Percentiles rank a stretch among this genome's conserved stretches.
These are phyloP conservation scores for Oreotrochilus melanogaster DNA, from an alignment of 2,113 vertebrate genomes.

Conservation along the genomic window DNA sequence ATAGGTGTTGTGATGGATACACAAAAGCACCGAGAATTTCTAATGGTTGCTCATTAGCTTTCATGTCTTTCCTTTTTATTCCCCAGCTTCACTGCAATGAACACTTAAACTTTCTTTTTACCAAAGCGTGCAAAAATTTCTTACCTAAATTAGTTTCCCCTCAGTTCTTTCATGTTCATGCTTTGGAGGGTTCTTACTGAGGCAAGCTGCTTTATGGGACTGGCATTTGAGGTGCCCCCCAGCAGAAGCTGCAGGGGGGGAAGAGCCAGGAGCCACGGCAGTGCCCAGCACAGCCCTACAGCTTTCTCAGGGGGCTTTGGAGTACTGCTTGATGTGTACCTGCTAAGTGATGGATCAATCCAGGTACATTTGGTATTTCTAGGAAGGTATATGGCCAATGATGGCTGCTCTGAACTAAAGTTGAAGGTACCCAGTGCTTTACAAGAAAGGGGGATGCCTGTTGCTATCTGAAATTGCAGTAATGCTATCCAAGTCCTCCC, in stretches of 20 bases:
- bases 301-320: neutral
- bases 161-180: neutral
- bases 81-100: neutral
- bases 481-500: neutral
- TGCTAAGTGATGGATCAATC: neutral
- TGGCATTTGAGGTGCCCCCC: neutral
- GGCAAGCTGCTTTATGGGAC: neutral
- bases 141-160: neutral
- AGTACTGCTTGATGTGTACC: too few relatives aligned
- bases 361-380: neutral
- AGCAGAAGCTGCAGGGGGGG: neutral
- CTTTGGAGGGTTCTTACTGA: neutral
- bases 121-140: neutral
- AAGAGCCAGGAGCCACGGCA: rapidly evolving
- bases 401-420: neutral
- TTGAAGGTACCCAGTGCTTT: neutral
- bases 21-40: neutral
- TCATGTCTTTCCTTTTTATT: neutral
- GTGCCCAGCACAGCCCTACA: neutral
- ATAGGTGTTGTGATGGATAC: neutral
- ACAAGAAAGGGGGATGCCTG: neutral
- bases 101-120: neutral
- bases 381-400: neutral
- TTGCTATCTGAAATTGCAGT: neutral
- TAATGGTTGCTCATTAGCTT: neutral